Evolutionary conservation across 2,888 invertebrate species (phyloP), one percentile per base, ranked within the genome.

Genomic region (Hirtodrosophila cameraria): DNA sequence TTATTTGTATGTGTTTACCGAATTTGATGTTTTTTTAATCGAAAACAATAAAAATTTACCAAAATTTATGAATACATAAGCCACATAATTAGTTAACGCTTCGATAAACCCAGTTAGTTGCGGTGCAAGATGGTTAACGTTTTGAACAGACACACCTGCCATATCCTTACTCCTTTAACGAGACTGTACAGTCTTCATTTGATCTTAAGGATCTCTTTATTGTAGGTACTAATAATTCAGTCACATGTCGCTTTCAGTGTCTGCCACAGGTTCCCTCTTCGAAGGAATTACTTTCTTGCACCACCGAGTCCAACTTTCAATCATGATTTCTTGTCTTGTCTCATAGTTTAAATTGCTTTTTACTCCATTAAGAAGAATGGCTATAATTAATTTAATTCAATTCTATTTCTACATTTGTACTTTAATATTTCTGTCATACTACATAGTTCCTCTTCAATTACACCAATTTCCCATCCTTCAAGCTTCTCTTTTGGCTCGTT

Each of bases 11-110:
- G n/a, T 33, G 42, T 18, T 57, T 30, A n/a, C 45, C 30, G 54
- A 64, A 55, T 71, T 75, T 80, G 45, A 80, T 82, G 85, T 63
- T 42, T 69, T 80, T 82, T 84, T 80, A 80, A 80, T 85, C 82
- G 85, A 80, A 85, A 80, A 48, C 80, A 81, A 80, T 80, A 81
- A 80, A 80, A 83, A 60, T 18, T 67, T 33, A 30, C 41, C 20
- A 4, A 59, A 53, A 38, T 65, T 62, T 59, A 45, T 60, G 43
- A 50, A 70, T 61, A 55, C 67, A 52, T 63, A 74, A 52, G 58
- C 78, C 81, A 54, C 81, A 74, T 64, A 66, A 73, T 80, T 53
- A 53, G 49, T 81, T 79, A 67, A 68, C 81, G 79, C 84, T 84
- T 80, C 75, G 81, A 39, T 66, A 41, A 61, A 20, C 42, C 59